Conservation (phyloP, 2,113 vertebrate species). For the Malurus melanocephalus region DNA sequence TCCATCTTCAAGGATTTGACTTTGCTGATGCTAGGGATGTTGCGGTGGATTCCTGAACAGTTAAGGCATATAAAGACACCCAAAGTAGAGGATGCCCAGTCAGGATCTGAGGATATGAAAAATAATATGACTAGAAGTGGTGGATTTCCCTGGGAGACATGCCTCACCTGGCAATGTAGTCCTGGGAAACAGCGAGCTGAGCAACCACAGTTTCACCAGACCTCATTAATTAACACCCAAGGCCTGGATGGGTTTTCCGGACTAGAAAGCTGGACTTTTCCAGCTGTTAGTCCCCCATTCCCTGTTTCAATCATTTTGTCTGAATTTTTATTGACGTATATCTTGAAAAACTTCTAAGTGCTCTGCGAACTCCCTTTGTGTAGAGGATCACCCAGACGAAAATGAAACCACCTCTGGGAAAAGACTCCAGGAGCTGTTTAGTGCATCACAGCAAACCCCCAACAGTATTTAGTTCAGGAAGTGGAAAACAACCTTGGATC, state of each 20-base stretch:
- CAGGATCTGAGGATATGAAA: conserved; percentile 69
- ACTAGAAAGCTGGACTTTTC: too few relatives aligned
- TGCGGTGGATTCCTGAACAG: conserved; percentile 84
- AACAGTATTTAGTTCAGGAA: neutral
- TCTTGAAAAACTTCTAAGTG: neutral
- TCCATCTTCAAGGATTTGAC: conserved; percentile 83
- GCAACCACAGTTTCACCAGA: neutral
- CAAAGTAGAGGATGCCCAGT: conserved; percentile 86
- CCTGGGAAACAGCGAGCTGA: neutral
- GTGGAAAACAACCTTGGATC: neutral
- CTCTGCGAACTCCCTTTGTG: neutral
- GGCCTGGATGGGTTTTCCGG: neutral
- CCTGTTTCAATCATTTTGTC: neutral
- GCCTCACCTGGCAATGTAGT: neutral
- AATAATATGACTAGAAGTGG: neutral
- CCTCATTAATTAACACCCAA: neutral
- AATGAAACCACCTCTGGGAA: neutral
- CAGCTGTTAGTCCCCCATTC: neutral
- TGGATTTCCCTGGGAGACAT: neutral
- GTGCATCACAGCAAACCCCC: neutral
- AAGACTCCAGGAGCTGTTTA: neutral
- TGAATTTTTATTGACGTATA: neutral
- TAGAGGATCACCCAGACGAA: neutral
- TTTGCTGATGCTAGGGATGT: conserved; percentile 81
- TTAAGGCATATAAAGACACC: conserved; percentile 84